Evolutionary conservation across 2,113 vertebrate genomes (phyloP), one percentile per base, ranked within the genome.

Genomic region (Rhea pennata): DNA sequence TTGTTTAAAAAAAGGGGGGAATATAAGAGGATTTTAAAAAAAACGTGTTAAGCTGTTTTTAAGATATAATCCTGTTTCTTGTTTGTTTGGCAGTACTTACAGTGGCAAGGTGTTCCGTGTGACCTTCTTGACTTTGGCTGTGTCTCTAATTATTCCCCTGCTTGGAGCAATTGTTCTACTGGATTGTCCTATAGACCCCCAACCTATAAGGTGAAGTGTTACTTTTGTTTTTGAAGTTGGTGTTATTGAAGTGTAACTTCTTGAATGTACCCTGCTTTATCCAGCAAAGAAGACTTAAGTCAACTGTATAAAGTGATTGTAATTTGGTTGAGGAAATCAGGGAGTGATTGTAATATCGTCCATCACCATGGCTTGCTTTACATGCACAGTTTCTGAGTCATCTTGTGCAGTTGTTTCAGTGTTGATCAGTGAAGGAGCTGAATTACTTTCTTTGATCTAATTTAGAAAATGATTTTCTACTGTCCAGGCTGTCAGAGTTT

Each of bases 121-220:
- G 73, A 99, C 99, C 5, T 98, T 99, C 72, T 84, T 99, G 74
- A 98, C 98, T 42, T 92, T 99, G 92, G 98, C 98, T 11, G 95
- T 96, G 0, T 98, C 98, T 42, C 93, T 99, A 65, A 79, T 98
- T 2, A 88, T 99, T 71, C 99, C 99, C 9, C 95, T 99, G 23
- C 97, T 99, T 21, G 97, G 98, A 70, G 97, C 99, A 65, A 74
- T 98, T 81, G 79, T 99, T 95, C 93, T 99, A 14, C 91, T 99
- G 79, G 98, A 99, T 83, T 99, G 98, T 31, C 99, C 99, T 27
- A 99, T 99, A 96, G 98, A 99, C 2, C 99, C 99, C 4, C 98
- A 99, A 16, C 97, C 96, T 31, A 98, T 99, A 96, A 99, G 98
- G 99, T 99, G 96, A 98, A 92, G 24, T n/a, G 2, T 50, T 93